Percentiles rank a stretch among this genome's conserved stretches.
These are phyloP conservation scores for Epinotia nisella DNA, from an alignment of 2,888 invertebrate genomes.

Conservation along the genomic window DNA sequence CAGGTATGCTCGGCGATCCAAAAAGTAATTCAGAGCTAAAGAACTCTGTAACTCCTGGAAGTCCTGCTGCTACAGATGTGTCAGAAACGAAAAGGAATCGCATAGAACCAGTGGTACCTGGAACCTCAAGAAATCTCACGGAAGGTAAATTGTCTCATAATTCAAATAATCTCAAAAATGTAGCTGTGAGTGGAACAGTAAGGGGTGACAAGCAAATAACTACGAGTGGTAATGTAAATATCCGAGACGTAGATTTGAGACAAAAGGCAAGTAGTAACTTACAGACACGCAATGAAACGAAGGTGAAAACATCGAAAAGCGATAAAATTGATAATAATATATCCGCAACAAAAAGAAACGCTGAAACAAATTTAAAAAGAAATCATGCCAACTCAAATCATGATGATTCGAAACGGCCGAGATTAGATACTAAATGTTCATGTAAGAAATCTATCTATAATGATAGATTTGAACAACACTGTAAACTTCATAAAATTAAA, in stretches of 20 bases:
- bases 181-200: not conserved
- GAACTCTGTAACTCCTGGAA: not conserved
- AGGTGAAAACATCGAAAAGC: not conserved
- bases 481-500: slow-evolving; percentile 2
- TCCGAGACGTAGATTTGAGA: not conserved
- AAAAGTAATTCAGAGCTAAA: not conserved
- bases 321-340: not conserved
- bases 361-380: not conserved
- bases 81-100: not conserved
- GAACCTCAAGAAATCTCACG: not conserved
- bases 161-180: not conserved
- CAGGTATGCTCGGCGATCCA: not conserved
- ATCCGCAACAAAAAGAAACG: not conserved
- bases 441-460: not conserved
- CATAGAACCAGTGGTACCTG: not conserved
- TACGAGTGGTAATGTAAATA: not conserved
- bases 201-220: not conserved
- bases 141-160: not conserved
- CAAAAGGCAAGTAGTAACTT: not conserved
- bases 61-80: not conserved
- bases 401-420: not conserved
- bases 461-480: not conserved
- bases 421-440: not conserved
- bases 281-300: not conserved
- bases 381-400: not conserved